A percentile compares a stretch with the other conserved stretches of the same genome.
phyloP scores from a whole-genome alignment of 2,888 invertebrate genomes.

The Drosophila demipolita region DNA sequence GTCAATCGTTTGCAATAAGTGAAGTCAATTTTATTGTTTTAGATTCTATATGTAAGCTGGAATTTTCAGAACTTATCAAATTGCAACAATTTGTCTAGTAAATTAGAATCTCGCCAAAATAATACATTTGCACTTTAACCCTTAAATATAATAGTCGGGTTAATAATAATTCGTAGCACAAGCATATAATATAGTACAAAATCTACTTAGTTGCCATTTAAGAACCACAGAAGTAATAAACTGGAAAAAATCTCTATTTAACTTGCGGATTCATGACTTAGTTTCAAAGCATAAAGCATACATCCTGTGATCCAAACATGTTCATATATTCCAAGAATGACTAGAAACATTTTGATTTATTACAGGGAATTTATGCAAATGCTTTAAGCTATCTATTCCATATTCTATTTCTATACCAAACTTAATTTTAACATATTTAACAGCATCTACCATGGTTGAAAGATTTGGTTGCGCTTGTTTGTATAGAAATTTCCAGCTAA shows the following conservation, averaged over 20 bases:
- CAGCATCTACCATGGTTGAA: background rate
- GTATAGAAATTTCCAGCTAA: constrained; percentile 6
- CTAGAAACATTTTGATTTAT: constrained; percentile 59
- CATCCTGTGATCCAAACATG: background rate
- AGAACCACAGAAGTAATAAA: constrained; percentile 26
- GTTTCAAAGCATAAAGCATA: constrained; percentile 10
- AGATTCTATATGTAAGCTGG: background rate
- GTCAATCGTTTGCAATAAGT: background rate
- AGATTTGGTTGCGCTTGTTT: background rate
- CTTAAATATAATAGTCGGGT: background rate
- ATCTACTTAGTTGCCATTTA: background rate
- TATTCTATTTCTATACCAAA: constrained; percentile 46
- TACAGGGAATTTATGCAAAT: constrained; percentile 41
- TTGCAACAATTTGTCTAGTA: background rate
- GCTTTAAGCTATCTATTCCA: background rate
- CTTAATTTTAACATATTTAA: constrained; percentile 23
- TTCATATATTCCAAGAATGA: background rate
- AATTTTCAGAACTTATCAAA: background rate
- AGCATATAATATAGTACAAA: background rate
- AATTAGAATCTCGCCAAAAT: background rate
- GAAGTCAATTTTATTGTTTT: background rate
- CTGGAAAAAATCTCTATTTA: background rate
- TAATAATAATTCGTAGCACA: background rate
- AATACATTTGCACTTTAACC: background rate
- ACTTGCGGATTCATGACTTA: background rate